These are phyloP conservation scores for Bombus pyrosoma DNA, from an alignment of 1,140 invertebrate species.

Conservation along the genomic window DNA sequence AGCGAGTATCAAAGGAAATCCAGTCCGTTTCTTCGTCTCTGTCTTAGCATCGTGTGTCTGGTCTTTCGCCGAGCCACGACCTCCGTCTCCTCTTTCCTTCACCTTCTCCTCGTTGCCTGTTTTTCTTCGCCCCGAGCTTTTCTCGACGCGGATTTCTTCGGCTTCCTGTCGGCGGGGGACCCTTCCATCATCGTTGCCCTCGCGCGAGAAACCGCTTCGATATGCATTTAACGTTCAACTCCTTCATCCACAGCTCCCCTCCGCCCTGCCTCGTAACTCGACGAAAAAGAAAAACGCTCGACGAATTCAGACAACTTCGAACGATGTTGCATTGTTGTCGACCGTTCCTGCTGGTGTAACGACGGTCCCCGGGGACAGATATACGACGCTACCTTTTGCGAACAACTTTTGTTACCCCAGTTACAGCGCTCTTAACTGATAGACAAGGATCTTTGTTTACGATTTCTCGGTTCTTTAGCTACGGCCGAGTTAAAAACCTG, in stretches of 20 bases:
- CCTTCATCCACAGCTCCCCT: background rate
- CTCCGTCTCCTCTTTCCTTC: background rate
- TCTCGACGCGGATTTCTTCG: slow-evolving; percentile 26
- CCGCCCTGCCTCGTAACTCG: background rate
- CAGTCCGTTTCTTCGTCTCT: background rate
- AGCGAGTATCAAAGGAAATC: slow-evolving; percentile 45
- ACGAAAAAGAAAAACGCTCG: slow-evolving; percentile 17
- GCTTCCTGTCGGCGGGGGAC: background rate
- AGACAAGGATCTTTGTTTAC: slow-evolving; percentile 33
- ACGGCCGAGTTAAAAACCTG: no score
- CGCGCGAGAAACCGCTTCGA: slow-evolving; percentile 33
- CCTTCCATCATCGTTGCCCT: background rate
- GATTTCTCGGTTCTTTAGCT: background rate
- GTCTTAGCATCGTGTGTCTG: background rate
- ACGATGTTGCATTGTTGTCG: slow-evolving; percentile 39
- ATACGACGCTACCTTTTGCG: slow-evolving; percentile 40
- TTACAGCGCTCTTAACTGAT: background rate
- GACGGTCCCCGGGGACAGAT: slow-evolving; percentile 41
- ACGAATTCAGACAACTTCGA: slow-evolving; percentile 40
- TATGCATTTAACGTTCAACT: slow-evolving; percentile 37
- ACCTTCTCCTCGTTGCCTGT: background rate
- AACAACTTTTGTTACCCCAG: slow-evolving; percentile 41
- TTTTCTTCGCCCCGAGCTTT: slow-evolving; percentile 11
- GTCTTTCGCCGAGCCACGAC: background rate
- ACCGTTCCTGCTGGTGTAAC: slow-evolving; percentile 46